These are phyloP conservation scores for Meriones unguiculatus DNA, from an alignment of 2,113 vertebrate genomes.

Conservation along the genomic window DNA sequence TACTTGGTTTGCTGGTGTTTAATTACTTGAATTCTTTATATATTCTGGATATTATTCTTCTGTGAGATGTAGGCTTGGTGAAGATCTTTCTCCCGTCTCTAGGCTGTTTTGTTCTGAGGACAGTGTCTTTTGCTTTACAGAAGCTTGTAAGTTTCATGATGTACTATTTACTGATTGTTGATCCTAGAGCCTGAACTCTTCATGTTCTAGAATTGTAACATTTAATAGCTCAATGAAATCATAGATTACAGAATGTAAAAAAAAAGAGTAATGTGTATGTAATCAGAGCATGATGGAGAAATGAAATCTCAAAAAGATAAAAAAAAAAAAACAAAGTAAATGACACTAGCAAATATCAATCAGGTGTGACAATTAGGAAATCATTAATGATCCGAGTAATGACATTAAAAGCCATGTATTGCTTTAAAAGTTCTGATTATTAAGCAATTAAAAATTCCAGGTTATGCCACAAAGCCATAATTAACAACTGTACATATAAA, in stretches of 20 bases:
- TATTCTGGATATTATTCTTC: no score
- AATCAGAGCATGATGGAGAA: neutral
- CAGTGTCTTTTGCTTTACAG: no score
- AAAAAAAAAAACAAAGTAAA: neutral
- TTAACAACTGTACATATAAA: conserved; percentile 19
- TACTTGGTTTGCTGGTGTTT: no score
- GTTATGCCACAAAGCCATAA: neutral
- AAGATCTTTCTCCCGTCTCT: no score
- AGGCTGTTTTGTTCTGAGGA: no score
- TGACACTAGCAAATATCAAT: neutral
- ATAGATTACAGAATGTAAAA: neutral
- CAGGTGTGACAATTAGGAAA: neutral
- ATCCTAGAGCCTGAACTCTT: no score
- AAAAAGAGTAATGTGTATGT: neutral
- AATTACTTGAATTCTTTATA: no score
- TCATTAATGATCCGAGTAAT: neutral
- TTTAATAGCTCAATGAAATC: neutral
- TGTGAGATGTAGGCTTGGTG: no score
- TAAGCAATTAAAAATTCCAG: conserved; percentile 37
- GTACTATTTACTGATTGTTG: no score
- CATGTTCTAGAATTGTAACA: neutral
- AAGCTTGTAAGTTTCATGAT: no score
- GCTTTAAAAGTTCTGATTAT: neutral
- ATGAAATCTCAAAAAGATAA: neutral
- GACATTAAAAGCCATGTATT: neutral